Percentiles rank a stretch among this genome's conserved stretches.
phyloP scores from a whole-genome alignment of 1,140 invertebrate species.

The Cherax destructor region DNA sequence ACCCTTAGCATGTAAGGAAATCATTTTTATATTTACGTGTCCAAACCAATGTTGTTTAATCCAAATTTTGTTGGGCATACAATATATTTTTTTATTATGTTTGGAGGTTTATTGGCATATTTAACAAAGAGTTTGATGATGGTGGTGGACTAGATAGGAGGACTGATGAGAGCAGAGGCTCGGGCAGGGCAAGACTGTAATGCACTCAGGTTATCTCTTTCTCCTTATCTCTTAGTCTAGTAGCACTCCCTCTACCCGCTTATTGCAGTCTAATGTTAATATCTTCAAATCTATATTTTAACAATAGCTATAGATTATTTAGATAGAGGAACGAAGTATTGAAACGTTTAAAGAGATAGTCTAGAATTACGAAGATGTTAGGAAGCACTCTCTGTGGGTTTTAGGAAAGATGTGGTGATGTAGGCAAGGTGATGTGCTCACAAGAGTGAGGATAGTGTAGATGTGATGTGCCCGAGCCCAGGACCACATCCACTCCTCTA shows the following conservation, averaged over 20 bases:
- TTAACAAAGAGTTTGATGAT: neutral
- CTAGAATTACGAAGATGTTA: neutral
- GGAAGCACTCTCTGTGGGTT: neutral
- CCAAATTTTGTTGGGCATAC: slow-evolving; percentile 40
- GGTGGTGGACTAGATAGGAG: neutral
- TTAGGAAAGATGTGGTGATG: slow-evolving; percentile 4
- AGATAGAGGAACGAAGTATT: slow-evolving; percentile 19
- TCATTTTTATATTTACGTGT: slow-evolving; percentile 49
- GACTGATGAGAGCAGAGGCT: neutral
- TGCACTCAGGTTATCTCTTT: slow-evolving; percentile 30
- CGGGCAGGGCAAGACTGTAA: slow-evolving; percentile 17
- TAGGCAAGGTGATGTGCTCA: neutral
- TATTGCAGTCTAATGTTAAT: slow-evolving; percentile 33
- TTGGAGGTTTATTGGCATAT: slow-evolving; percentile 13
- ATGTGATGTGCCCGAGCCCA: neutral
- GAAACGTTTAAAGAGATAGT: neutral
- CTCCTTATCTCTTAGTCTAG: slow-evolving; percentile 43
- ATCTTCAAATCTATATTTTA: slow-evolving; percentile 41
- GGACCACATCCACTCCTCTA: neutral
- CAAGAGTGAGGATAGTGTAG: neutral
- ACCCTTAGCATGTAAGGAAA: slow-evolving; percentile 42
- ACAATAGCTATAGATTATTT: slow-evolving; percentile 36
- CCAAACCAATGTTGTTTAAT: slow-evolving; percentile 8
- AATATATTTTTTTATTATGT: slow-evolving; percentile 3
- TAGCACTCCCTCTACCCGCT: neutral